Percentiles rank a stretch among this genome's conserved stretches.
These are phyloP conservation scores for Tetheella fluctuosa DNA, from an alignment of 2,888 invertebrate genomes.

Conservation along the genomic window DNA sequence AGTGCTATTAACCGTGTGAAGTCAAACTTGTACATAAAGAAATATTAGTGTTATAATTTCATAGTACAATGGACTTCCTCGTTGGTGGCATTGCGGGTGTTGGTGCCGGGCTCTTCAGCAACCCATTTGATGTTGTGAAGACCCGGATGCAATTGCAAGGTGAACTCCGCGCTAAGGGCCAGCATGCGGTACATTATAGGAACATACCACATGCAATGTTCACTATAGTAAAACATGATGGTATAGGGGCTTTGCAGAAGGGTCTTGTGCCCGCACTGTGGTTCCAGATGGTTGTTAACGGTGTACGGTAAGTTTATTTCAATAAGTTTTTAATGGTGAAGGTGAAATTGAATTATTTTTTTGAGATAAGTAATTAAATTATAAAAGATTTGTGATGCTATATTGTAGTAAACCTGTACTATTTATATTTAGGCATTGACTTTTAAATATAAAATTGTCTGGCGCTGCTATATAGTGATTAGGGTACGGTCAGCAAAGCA, in stretches of 20 bases:
- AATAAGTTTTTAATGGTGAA: no score
- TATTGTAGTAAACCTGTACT: no score
- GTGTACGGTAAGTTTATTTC: constrained; percentile 74
- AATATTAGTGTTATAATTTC: constrained; percentile 26
- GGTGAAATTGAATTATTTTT: no score
- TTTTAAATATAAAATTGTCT: no score
- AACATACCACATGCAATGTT: constrained; percentile 93
- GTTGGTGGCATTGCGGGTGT: constrained; percentile 90
- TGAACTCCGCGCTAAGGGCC: constrained; percentile 88
- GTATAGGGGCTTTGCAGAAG: constrained; percentile 88
- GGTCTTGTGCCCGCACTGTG: constrained; percentile 93
- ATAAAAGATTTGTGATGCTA: no score
- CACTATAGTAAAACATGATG: constrained; percentile 90
- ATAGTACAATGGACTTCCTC: constrained; percentile 87
- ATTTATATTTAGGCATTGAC: no score
- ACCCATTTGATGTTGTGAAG: constrained; percentile 95
- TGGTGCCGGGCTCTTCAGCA: constrained; percentile 92
- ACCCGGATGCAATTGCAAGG: constrained; percentile 95
- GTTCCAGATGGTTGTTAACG: constrained; percentile 89
- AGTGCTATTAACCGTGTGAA: not conserved
- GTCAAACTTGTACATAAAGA: constrained; percentile 12
- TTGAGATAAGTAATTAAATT: no score
- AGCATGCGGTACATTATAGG: constrained; percentile 85
- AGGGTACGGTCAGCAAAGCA: no score
- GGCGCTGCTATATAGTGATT: no score